Conservation (phyloP, 2,113 vertebrate species). For the Haplotaxodon microlepis region DNA sequence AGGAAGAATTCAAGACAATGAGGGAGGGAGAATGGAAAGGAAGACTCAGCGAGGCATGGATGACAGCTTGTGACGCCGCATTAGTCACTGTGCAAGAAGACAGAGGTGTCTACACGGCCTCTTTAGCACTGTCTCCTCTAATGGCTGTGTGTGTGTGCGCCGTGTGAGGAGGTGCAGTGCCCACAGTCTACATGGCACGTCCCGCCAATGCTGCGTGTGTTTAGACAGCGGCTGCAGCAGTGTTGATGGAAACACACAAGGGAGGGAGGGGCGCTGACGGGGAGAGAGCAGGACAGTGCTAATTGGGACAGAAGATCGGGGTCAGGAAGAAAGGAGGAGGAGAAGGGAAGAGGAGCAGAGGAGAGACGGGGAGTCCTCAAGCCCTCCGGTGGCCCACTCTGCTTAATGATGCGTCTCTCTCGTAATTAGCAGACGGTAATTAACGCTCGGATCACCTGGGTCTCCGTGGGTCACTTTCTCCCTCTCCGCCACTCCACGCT, state of each 20-base stretch:
- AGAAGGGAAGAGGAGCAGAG: conserved; percentile 27
- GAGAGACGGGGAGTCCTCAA: conserved; percentile 46
- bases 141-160: conserved; percentile 11
- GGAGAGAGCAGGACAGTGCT: conserved; percentile 40
- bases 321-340: conserved; percentile 48
- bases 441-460: conserved; percentile 58
- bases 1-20: conserved; percentile 35
- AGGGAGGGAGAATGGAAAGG: conserved; percentile 15
- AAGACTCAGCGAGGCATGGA: conserved; percentile 47
- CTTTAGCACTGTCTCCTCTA: conserved; percentile 60
- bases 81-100: conserved; percentile 56
- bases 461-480: conserved; percentile 50
- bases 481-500: background rate
- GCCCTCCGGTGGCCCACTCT: conserved; percentile 53
- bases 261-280: background rate
- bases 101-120: conserved; percentile 48
- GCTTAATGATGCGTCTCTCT: conserved; percentile 66
- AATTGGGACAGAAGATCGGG: conserved; percentile 73
- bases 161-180: conserved; percentile 9
- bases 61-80: conserved; percentile 66
- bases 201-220: conserved; percentile 28
- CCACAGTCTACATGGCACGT: conserved; percentile 8
- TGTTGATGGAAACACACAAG: conserved; percentile 47
- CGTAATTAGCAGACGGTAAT: conserved; percentile 73
- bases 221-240: conserved; percentile 48